A percentile compares a stretch with the other conserved stretches of the same genome.
These are phyloP conservation scores for Oncopodura yosiiana DNA, from an alignment of 1,140 invertebrate species.

Conservation along the genomic window DNA sequence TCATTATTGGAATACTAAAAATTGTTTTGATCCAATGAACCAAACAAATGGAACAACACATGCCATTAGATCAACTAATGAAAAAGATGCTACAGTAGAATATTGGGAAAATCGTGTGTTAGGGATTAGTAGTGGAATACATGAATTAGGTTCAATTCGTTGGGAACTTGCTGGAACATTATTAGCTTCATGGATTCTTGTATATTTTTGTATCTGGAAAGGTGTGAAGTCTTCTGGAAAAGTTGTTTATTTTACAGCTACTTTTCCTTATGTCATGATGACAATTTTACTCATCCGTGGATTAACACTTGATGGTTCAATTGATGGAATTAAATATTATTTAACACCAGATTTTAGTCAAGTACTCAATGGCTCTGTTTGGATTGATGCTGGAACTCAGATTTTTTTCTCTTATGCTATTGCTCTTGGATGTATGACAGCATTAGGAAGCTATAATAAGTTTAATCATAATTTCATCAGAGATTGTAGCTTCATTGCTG, in stretches of 20 bases:
- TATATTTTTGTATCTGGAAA: slow-evolving; percentile 45
- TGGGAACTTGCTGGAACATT: slow-evolving; percentile 62
- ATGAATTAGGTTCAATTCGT: slow-evolving; percentile 57
- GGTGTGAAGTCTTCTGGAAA: slow-evolving; percentile 48
- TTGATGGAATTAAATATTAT: slow-evolving; percentile 49
- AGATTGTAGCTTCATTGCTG: slow-evolving; percentile 57
- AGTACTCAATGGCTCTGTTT: slow-evolving; percentile 41
- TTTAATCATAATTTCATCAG: slow-evolving; percentile 59
- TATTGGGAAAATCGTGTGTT: slow-evolving; percentile 51
- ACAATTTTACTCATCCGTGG: slow-evolving; percentile 47
- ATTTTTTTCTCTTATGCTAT: slow-evolving; percentile 59
- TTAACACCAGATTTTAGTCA: slow-evolving; percentile 49
- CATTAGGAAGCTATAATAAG: slow-evolving; percentile 62
- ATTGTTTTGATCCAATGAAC: slow-evolving; percentile 35
- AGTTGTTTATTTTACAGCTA: slow-evolving; percentile 39
- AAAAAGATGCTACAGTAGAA: slow-evolving; percentile 37
- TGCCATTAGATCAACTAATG: neutral
- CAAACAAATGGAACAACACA: slow-evolving; percentile 6
- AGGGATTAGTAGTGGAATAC: slow-evolving; percentile 53
- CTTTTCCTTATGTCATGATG: slow-evolving; percentile 51
- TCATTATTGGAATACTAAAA: slow-evolving; percentile 44
- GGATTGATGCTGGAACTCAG: slow-evolving; percentile 47
- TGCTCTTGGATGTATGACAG: slow-evolving; percentile 50
- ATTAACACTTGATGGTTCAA: slow-evolving; percentile 45
- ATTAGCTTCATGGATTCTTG: slow-evolving; percentile 44